Base-by-base conservation (phyloP, 1,140 invertebrate species). In the Drosophila kurseongensis region DNA sequence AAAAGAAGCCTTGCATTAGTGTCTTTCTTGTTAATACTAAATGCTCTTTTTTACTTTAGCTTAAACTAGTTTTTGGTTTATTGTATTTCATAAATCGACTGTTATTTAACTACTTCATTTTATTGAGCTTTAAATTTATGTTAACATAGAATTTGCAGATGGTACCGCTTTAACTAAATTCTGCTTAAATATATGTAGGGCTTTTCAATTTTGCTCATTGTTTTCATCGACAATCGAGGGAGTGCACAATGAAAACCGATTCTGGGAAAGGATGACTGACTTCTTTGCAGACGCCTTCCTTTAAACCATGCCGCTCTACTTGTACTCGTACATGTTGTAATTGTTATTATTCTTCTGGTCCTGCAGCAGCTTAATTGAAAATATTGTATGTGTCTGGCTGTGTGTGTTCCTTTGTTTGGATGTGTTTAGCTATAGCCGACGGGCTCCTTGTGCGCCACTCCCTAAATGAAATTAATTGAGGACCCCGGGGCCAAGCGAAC, bases 311-410 rank as follows among this genome's bases (percentile, higher is more conserved):
- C n/a, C n/a, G n/a, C n/a, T n/a, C n/a, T n/a, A n/a, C n/a, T n/a
- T n/a, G 42, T 59, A 42, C 63, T 51, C 29, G 41, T 61, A 45
- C 62, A 62, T 80, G 56, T 66, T 86, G 83, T 77, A 88, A 86
- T 89, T 86, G 84, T 86, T 86, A 83, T 88, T 86, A 83, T 86
- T 86, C 84, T 78, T 66, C 66, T 69, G 84, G 83, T 77, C 89
- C 83, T 77, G 83, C 81, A 83, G 76, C 60, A 83, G 79, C 83
- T 86, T 86, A 86, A 86, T 86, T 86, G 83, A 89, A 89, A 89
- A 89, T 86, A 89, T 86, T 89, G 75, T 82, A 45, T 61, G 42
- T 74, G 61, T 67, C 41, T 75, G 54, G 38, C 23, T 75, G 50
- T 71, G 47, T 58, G 65, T n/a, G 42, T 14, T 42, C 74, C 27